Percentiles rank a stretch among this genome's conserved stretches.
These are phyloP conservation scores for Balaeniceps rex DNA, from an alignment of 2,113 vertebrate genomes.

Conservation along the genomic window DNA sequence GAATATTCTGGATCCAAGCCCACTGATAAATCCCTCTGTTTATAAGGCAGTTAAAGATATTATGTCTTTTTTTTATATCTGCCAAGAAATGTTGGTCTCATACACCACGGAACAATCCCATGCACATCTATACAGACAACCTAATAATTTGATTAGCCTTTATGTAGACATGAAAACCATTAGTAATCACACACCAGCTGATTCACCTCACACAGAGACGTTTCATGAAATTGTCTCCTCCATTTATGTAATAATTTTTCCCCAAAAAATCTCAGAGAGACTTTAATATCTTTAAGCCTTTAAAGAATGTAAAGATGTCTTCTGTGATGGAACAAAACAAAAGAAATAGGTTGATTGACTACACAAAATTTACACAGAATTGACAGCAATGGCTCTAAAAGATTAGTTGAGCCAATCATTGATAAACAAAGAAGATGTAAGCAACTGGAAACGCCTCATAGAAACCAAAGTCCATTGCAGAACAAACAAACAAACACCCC, in stretches of 20 bases:
- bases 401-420: background rate
- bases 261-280: background rate
- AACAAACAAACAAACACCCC: background rate
- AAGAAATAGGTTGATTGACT: background rate
- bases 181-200: background rate
- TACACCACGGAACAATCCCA: background rate
- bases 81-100: background rate
- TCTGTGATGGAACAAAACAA: background rate
- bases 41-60: background rate
- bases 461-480: background rate
- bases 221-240: background rate
- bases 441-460: background rate
- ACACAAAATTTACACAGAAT: background rate
- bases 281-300: background rate
- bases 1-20: background rate
- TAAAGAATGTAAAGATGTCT: background rate
- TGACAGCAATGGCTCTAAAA: background rate
- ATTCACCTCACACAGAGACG: background rate
- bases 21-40: background rate
- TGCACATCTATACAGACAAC: background rate
- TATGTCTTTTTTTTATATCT: background rate
- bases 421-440: background rate
- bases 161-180: background rate
- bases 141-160: background rate
- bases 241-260: background rate